phyloP scores from a whole-genome alignment of 2,113 vertebrate genomes.

The Melanostigma gelatinosum region DNA sequence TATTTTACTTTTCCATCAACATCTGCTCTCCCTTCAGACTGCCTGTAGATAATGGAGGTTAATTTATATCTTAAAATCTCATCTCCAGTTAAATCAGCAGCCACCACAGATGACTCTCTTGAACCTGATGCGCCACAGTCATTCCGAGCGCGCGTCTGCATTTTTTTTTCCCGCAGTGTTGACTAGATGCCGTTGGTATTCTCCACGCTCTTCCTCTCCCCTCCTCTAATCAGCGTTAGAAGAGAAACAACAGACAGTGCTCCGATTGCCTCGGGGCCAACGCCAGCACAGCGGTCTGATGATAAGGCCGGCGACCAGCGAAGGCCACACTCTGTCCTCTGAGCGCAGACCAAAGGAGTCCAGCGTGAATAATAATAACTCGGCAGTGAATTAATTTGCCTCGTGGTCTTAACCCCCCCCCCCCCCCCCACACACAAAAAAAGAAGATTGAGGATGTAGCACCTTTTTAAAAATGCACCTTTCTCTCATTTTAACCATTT shows the following conservation, averaged over 20 bases:
- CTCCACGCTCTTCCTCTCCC: conserved; percentile 35
- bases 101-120: conserved; percentile 2
- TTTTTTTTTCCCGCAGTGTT: background rate
- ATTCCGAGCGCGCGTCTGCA: background rate
- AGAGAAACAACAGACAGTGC: conserved; percentile 57
- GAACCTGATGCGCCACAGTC: background rate
- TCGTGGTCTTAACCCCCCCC: background rate
- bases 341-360: conserved; percentile 42
- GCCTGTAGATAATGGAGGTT: background rate
- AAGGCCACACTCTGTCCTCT: conserved; percentile 52
- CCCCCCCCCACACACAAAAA: background rate
- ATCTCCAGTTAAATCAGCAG: background rate
- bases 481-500: background rate
- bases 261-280: conserved; percentile 66
- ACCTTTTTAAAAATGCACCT: background rate
- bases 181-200: conserved; percentile 54
- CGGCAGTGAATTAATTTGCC: conserved; percentile 34
- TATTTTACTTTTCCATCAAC: background rate
- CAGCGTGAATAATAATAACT: conserved; percentile 30
- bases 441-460: conserved; percentile 5
- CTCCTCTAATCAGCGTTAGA: conserved; percentile 59
- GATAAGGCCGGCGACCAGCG: conserved; percentile 64
- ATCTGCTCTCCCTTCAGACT: background rate
- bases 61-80: background rate
- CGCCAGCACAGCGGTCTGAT: conserved; percentile 57